phyloP scores from a whole-genome alignment of 2,113 vertebrate species.

The Mus spicilegus region DNA sequence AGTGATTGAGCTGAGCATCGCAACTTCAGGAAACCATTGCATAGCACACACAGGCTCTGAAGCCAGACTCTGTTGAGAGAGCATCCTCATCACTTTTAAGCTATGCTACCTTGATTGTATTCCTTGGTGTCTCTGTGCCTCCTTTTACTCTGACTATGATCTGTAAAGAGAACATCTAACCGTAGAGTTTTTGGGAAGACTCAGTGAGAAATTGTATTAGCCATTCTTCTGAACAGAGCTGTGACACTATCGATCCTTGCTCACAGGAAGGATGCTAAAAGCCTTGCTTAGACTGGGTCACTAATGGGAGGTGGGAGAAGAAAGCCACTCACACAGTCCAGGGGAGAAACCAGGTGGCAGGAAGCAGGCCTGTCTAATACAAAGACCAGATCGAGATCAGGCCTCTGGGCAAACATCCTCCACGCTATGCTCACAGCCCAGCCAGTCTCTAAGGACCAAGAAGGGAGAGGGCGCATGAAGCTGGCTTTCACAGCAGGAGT shows the following conservation, averaged over 20 bases:
- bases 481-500: neutral
- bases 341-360: neutral
- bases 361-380: neutral
- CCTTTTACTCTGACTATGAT: neutral
- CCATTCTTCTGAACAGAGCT: slow-evolving; percentile 2
- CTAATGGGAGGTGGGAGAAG: neutral
- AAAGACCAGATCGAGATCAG: neutral
- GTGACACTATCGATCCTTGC: neutral
- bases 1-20: neutral
- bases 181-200: neutral
- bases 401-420: neutral
- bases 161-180: neutral
- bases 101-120: slow-evolving; percentile 26
- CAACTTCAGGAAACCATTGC: neutral
- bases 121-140: neutral
- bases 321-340: neutral
- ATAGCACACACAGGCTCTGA: neutral
- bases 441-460: neutral
- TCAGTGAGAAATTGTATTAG: neutral
- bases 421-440: slow-evolving; percentile 7
- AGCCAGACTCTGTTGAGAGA: neutral
- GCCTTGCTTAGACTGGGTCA: neutral
- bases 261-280: neutral
- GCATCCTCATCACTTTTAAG: neutral
- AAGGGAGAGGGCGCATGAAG: slow-evolving; percentile 2